Percentiles rank a stretch among this genome's conserved stretches.
phyloP scores from a whole-genome alignment of 2,888 invertebrate genomes.

The Clivina fossor region DNA sequence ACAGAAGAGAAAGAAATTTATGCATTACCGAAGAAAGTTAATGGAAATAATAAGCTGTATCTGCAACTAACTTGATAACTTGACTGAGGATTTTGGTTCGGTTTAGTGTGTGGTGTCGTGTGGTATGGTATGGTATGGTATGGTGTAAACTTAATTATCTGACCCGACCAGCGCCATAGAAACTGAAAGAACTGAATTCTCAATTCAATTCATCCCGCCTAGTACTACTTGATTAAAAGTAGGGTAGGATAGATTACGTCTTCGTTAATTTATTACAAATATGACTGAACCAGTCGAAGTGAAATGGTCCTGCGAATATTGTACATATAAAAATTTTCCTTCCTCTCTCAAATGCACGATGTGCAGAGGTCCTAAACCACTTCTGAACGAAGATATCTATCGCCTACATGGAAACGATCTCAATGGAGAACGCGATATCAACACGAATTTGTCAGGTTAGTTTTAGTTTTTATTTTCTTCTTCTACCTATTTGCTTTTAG shows the following conservation, averaged over 20 bases:
- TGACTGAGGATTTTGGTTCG: not conserved
- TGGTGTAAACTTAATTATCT: too few species aligned
- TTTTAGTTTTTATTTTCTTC: too few species aligned
- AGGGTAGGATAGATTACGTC: too few species aligned
- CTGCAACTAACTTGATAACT: too few species aligned
- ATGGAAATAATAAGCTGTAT: too few species aligned
- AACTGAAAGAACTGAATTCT: too few species aligned
- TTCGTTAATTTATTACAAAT: not conserved
- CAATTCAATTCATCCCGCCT: too few species aligned
- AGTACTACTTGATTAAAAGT: too few species aligned
- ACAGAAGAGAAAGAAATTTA: constrained; percentile 28
- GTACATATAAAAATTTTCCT: constrained; percentile 94
- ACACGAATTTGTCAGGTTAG: constrained; percentile 46
- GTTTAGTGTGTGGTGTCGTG: too few species aligned
- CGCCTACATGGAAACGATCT: constrained; percentile 61
- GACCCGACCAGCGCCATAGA: too few species aligned
- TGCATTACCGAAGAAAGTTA: constrained; percentile 1
- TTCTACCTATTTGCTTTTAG: too few species aligned
- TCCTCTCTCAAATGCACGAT: constrained; percentile 92
- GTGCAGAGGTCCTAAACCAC: constrained; percentile 82
- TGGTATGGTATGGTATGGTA: too few species aligned
- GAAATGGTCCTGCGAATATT: constrained; percentile 94
- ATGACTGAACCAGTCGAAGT: constrained; percentile 54
- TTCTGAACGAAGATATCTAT: constrained; percentile 79
- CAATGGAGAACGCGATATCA: constrained; percentile 48